Evolutionary conservation across 2,797 vertebrate genomes (phyloP), one percentile per base, ranked within the genome.

Genomic region (Pipistrellus pipistrellus): DNA sequence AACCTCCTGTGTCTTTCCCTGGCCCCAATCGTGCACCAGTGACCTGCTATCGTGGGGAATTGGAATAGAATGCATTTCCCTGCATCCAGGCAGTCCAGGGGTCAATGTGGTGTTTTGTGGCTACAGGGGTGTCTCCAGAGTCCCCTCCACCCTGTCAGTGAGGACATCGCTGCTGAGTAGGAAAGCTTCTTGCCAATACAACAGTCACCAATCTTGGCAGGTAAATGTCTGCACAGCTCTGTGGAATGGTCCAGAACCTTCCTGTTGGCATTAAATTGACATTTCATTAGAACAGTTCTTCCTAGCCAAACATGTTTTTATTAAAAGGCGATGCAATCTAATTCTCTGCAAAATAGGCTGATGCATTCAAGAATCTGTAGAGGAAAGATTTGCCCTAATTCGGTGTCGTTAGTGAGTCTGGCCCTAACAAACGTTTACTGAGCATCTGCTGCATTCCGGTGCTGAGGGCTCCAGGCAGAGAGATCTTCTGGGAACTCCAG

Each of bases 231-330:
- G 88, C 93, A 93, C 76, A 83, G 55, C n/a, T 75, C 35, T 32
- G 27, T 66, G 94, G 94, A 97, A 95, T 92, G 68, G 94, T 75
- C 93, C 77, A 94, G 89, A 94, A 71, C 20, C 51, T 93, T 88
- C 93, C 95, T 95, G 88, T 96, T 93, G 94, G 89, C 94, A 96
- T 97, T 97, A 97, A 97, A 96, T 97, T 97, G 97, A 90, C 93
- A 96, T 97, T 97, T 97, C 90, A 90, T 93, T 95, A 91, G 93
- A 95, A 95, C 69, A 91, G 94, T 53, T 91, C 90, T 97, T 97
- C 95, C 92, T 96, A 87, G 78, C 75, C 96, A 91, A 96, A 97
- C 91, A 62, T 90, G 86, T 95, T 95, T 86, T 96, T 97, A 96
- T 93, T 98, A 95, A 96, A 91, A 97, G 94, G 92, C 80, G 83